Evolutionary conservation across 2,113 vertebrate genomes (phyloP), one percentile per base, ranked within the genome.

Genomic region (Aldabrachelys gigantea): DNA sequence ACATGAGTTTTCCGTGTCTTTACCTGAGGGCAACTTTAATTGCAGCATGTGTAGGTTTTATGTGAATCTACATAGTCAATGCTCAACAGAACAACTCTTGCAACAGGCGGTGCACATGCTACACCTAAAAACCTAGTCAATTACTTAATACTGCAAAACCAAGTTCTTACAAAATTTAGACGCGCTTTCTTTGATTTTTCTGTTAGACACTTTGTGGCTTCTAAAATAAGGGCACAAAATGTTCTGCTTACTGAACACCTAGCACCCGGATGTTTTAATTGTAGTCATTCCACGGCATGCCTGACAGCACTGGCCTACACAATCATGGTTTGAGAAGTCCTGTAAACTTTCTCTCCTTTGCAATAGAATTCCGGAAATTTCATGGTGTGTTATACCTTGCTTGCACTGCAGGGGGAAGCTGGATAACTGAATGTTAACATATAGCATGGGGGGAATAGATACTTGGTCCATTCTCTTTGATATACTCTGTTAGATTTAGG

Each of bases 301-400:
- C 31, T 14, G 62, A 35, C 14, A 35, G 62, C 31, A 35, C 59
- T 35, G 29, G 12, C 59, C 29, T 65, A 16, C 8, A 65, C 62
- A 35, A 65, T 65, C 62, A 35, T 65, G 69, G 72, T 88, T 35
- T 1, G 11, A 4, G n/a, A 13, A 0, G 38, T 2, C 16, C 35
- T 3, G 5, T n/a, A 35, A n/a, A 8, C 0, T 56, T 12, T 3
- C 82, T 16, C 11, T 53, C 25, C 31, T 47, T 41, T 57, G 41
- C 29, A 2, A 4, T 17, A 12, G 22, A 1, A 0, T 2, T 0
- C 1, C 1, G 24, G 4, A 1, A 41, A 0, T 44, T 44, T 44
- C 0, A 49, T 6, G 75, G 75, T 47, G 53, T 0, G 1, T 35
- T 11, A 8, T n/a, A 5, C 0, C 0, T 1, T 22, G 38, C 84